phyloP scores from a whole-genome alignment of 1,140 invertebrate genomes.

The Neocloeon triangulifer region DNA sequence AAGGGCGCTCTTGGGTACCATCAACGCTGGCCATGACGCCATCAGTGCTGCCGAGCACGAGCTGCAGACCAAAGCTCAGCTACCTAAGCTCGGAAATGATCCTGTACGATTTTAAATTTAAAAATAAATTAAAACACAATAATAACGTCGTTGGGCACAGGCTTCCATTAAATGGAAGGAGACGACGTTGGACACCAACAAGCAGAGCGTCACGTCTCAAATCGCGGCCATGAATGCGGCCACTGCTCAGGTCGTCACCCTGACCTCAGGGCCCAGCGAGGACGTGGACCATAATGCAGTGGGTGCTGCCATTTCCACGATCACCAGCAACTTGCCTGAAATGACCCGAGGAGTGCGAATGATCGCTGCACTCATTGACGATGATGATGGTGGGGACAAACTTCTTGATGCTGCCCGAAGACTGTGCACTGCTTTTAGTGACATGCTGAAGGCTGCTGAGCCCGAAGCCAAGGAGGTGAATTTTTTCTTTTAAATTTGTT shows the following conservation, averaged over 20 bases:
- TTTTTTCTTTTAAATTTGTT: conserved; percentile 3
- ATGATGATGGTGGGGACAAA: conserved; percentile 58
- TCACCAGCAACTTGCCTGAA: conserved; percentile 87
- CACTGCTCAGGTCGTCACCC: conserved; percentile 90
- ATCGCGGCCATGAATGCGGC: conserved; percentile 98
- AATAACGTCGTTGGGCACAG: conserved; percentile 14
- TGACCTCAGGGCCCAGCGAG: conserved; percentile 59
- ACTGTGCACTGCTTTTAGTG: conserved; percentile 82
- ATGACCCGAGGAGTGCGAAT: conserved; percentile 87
- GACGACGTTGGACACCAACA: conserved; percentile 80
- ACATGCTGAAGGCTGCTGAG: conserved; percentile 81
- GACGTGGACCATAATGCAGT: conserved; percentile 87
- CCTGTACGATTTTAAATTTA: conserved; percentile 20
- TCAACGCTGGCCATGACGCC: conserved; percentile 62
- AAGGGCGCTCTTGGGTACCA: conserved; percentile 71
- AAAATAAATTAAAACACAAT: no score
- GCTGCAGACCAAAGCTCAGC: conserved; percentile 42
- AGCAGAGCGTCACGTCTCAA: conserved; percentile 87
- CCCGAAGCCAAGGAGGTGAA: conserved; percentile 70
- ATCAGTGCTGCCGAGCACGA: conserved; percentile 68
- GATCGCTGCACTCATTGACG: conserved; percentile 84
- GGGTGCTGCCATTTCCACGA: conserved; percentile 89
- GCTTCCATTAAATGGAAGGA: conserved; percentile 83
- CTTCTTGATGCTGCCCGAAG: conserved; percentile 79
- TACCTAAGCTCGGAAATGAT: conserved; percentile 66